Evolutionary conservation across 2,113 vertebrate genomes (phyloP).

Genomic region (Nansenia antarctica): DNA sequence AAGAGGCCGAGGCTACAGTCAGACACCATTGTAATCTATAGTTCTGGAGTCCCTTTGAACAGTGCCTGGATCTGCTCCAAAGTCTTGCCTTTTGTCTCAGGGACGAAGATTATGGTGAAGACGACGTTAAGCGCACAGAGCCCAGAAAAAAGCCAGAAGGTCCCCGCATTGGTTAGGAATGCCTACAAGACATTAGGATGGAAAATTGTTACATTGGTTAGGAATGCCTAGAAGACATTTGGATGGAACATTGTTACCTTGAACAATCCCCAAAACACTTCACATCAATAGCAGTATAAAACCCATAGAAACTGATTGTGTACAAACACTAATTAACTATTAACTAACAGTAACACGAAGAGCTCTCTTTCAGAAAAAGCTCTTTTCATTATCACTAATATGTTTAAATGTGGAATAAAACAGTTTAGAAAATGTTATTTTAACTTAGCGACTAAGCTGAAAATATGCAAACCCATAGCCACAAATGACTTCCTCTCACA

Average conservation of each 20-base stretch:
- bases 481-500: not conserved
- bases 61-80: constrained; percentile 88
- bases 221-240: constrained; percentile 63
- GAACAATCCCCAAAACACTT: not conserved
- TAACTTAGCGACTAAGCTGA: not conserved
- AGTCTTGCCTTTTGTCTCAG: constrained; percentile 90
- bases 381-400: no score
- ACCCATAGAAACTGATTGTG: not conserved
- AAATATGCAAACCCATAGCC: not conserved
- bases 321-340: no score
- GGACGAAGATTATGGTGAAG: constrained; percentile 83
- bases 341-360: no score
- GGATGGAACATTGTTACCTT: not conserved
- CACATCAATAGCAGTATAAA: not conserved
- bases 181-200: constrained; percentile 64
- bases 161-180: constrained; percentile 79
- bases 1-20: no score
- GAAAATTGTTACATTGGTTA: no score
- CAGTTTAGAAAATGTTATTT: not conserved
- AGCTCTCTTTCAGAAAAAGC: no score
- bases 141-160: constrained; percentile 89
- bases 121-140: constrained; percentile 77
- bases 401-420: not conserved
- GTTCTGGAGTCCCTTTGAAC: constrained; percentile 73
- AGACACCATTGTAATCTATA: constrained; percentile 24